Evolutionary conservation across 2,113 vertebrate species (phyloP).

Genomic region (Prolemur simus): DNA sequence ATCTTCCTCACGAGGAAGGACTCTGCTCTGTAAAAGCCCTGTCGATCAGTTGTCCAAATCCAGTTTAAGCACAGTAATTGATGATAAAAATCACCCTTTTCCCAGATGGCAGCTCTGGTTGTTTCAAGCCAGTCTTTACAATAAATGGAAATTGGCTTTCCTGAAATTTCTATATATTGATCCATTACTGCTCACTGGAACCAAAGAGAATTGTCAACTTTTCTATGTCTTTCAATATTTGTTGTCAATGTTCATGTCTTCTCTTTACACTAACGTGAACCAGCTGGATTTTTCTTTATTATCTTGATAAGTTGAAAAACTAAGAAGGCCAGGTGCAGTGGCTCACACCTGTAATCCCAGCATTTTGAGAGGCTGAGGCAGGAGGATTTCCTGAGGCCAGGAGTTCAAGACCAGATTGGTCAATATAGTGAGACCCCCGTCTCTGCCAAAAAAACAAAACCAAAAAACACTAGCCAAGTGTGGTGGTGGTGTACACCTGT

Average conservation of each 20-base stretch:
- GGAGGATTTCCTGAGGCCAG: too few relatives aligned
- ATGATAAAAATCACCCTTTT: background rate
- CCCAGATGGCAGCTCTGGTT: background rate
- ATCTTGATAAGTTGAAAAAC: conserved; percentile 7
- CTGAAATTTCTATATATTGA: conserved; percentile 28
- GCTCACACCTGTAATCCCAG: too few relatives aligned
- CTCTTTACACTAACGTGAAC: background rate
- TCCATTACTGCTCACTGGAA: background rate
- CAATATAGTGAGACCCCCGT: too few relatives aligned
- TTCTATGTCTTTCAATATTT: background rate
- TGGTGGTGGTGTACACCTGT: too few relatives aligned
- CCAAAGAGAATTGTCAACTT: conserved; percentile 22
- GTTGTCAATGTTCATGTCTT: background rate
- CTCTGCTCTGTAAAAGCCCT: conserved; percentile 3
- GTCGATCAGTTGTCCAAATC: background rate
- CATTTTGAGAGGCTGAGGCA: too few relatives aligned
- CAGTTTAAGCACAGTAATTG: background rate
- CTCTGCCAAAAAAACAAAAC: too few relatives aligned
- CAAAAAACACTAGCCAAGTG: too few relatives aligned
- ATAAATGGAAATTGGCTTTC: conserved; percentile 19
- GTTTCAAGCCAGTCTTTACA: background rate
- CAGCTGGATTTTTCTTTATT: background rate
- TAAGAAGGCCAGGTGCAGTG: background rate
- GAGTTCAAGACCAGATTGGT: too few relatives aligned
- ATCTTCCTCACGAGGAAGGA: background rate